Percentiles rank a stretch among this genome's conserved stretches.
Conservation (phyloP, 2,888 invertebrate species). For the Drosophila imparisetae region DNA sequence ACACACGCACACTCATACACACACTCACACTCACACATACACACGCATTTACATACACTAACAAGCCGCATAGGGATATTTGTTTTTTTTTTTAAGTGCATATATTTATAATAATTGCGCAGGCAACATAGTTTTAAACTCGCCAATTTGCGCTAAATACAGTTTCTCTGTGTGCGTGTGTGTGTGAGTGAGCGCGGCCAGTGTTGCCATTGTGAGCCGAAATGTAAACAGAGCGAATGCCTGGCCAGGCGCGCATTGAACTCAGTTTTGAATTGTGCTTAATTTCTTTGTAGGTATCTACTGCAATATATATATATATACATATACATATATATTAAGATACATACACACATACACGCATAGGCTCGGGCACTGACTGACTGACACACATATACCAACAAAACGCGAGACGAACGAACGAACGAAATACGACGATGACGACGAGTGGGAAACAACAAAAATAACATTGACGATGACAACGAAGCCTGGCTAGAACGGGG, state of each 20-base stretch:
- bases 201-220: slow-evolving; percentile 42
- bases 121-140: slow-evolving; percentile 48
- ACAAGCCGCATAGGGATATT: slow-evolving; percentile 31
- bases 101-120: slow-evolving; percentile 34
- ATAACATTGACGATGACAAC: slow-evolving; percentile 76
- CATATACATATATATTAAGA: slow-evolving; percentile 19
- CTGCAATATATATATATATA: slow-evolving; percentile 34
- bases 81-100: slow-evolving; percentile 7
- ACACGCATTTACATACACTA: slow-evolving; percentile 7
- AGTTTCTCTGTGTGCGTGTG: neutral
- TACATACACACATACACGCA: slow-evolving; percentile 16
- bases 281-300: slow-evolving; percentile 73
- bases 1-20: slow-evolving; percentile 40
- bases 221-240: slow-evolving; percentile 68
- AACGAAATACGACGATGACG: slow-evolving; percentile 24
- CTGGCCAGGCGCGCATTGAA: slow-evolving; percentile 68
- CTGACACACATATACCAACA: slow-evolving; percentile 76
- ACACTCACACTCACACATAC: neutral
- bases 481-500: slow-evolving; percentile 45
- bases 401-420: slow-evolving; percentile 42
- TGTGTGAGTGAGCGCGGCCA: slow-evolving; percentile 7
- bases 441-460: slow-evolving; percentile 74
- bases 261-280: slow-evolving; percentile 60
- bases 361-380: slow-evolving; percentile 70
- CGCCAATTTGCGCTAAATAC: slow-evolving; percentile 40